A percentile compares a stretch with the other conserved stretches of the same genome.
phyloP scores from a whole-genome alignment of 1,140 invertebrate species.

The Saccostrea glomerata region DNA sequence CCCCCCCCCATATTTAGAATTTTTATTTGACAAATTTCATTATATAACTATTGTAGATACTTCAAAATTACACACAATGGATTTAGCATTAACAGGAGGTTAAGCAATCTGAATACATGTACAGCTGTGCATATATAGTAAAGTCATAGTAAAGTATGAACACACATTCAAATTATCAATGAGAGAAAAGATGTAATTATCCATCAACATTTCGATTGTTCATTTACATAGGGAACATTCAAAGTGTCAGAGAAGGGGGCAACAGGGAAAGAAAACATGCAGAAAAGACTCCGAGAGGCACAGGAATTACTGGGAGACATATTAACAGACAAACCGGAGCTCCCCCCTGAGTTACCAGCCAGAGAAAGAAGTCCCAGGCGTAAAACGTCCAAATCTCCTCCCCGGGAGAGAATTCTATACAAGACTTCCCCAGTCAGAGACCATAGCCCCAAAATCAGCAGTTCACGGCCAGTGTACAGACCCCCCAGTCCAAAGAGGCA shows the following conservation, averaged over 20 bases:
- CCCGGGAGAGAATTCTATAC: slow-evolving; percentile 41
- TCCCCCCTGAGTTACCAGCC: slow-evolving; percentile 60
- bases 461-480: not conserved
- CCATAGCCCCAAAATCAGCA: not conserved
- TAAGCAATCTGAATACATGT: too few relatives aligned
- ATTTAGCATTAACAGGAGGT: too few relatives aligned
- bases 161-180: too few relatives aligned
- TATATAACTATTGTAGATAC: too few relatives aligned
- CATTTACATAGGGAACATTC: slow-evolving; percentile 5
- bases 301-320: slow-evolving; percentile 70
- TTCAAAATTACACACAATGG: too few relatives aligned
- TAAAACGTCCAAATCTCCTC: slow-evolving; percentile 32
- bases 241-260: slow-evolving; percentile 60
- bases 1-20: too few relatives aligned
- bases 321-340: slow-evolving; percentile 67
- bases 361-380: slow-evolving; percentile 55
- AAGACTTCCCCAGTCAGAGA: slow-evolving; percentile 19
- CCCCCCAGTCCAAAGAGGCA: slow-evolving; percentile 34
- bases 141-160: too few relatives aligned
- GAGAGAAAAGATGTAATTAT: not conserved
- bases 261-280: slow-evolving; percentile 62
- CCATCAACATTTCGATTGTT: not conserved
- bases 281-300: slow-evolving; percentile 66
- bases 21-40: too few relatives aligned
- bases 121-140: too few relatives aligned